These are phyloP conservation scores for Parasteatoda tepidariorum DNA, from an alignment of 1,140 invertebrate species.

Conservation along the genomic window DNA sequence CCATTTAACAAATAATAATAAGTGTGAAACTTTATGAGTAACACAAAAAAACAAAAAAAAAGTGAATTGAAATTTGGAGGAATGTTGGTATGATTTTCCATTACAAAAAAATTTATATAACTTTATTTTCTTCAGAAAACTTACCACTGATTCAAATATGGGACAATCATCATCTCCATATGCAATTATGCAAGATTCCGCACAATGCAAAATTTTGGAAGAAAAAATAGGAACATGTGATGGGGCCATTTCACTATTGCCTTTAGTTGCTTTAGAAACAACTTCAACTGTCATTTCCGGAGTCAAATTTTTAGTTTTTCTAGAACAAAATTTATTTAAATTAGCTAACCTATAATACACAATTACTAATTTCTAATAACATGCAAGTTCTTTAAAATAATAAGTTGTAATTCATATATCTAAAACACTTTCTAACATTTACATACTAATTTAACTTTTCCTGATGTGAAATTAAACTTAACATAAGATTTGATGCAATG, in stretches of 20 bases:
- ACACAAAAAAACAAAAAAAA: too few species aligned
- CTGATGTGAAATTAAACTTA: neutral
- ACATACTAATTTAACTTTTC: neutral
- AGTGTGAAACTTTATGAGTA: too few species aligned
- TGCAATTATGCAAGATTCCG: neutral
- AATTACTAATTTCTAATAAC: neutral
- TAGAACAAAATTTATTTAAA: neutral
- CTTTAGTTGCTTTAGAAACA: neutral
- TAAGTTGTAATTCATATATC: neutral
- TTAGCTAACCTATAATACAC: neutral
- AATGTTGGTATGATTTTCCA: too few species aligned
- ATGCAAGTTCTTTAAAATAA: neutral
- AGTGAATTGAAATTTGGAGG: too few species aligned
- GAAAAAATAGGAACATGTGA: constrained; percentile 10
- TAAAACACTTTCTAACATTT: neutral
- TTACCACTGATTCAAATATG: constrained; percentile 38
- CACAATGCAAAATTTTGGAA: neutral
- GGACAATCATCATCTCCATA: constrained; percentile 15
- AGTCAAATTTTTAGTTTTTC: neutral
- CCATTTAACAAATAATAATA: too few species aligned
- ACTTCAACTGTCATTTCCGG: constrained; percentile 4
- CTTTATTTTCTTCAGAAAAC: neutral
- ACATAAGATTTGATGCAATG: too few species aligned
- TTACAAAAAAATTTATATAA: too few species aligned
- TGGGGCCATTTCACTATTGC: neutral